A percentile compares a stretch with the other conserved stretches of the same genome.
phyloP scores from a whole-genome alignment of 2,888 invertebrate genomes.

The Malthinus flaveolus region DNA sequence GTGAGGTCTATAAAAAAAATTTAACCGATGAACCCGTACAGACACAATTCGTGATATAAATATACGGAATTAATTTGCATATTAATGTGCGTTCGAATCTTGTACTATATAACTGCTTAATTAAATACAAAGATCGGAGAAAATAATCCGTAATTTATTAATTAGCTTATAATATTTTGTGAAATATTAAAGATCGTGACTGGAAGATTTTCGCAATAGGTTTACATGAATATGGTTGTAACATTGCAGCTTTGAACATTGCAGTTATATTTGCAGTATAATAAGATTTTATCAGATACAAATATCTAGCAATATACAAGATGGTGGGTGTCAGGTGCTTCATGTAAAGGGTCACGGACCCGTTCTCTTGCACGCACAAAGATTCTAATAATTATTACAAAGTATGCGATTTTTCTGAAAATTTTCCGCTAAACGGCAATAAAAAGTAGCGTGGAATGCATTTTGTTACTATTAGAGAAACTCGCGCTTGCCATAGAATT shows the following conservation, averaged over 20 bases:
- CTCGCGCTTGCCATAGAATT: too few relatives aligned
- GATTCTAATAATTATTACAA: too few relatives aligned
- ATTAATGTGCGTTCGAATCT: too few relatives aligned
- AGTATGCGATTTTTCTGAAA: too few relatives aligned
- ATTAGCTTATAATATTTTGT: constrained; percentile 26
- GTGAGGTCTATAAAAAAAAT: too few relatives aligned
- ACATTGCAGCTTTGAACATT: constrained; percentile 20
- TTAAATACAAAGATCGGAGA: not conserved
- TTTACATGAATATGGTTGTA: constrained; percentile 22
- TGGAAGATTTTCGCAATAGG: constrained; percentile 26
- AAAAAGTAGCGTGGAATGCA: too few relatives aligned
- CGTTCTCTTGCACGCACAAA: not conserved
- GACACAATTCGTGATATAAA: too few relatives aligned
- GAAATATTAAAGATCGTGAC: constrained; percentile 29
- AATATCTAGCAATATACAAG: constrained; percentile 22
- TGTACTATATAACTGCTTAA: too few relatives aligned
- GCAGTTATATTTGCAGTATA: constrained; percentile 27
- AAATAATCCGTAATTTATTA: constrained; percentile 26
- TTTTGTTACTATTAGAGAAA: too few relatives aligned
- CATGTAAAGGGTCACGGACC: constrained; percentile 18
- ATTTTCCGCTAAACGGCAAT: too few relatives aligned
- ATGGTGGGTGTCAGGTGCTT: constrained; percentile 19
- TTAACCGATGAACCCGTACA: too few relatives aligned
- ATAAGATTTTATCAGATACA: constrained; percentile 24
- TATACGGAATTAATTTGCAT: too few relatives aligned